Percentiles rank a stretch among this genome's conserved stretches.
These are phyloP conservation scores for Salvelinus sp. DNA, from an alignment of 2,113 vertebrate species.

Conservation along the genomic window DNA sequence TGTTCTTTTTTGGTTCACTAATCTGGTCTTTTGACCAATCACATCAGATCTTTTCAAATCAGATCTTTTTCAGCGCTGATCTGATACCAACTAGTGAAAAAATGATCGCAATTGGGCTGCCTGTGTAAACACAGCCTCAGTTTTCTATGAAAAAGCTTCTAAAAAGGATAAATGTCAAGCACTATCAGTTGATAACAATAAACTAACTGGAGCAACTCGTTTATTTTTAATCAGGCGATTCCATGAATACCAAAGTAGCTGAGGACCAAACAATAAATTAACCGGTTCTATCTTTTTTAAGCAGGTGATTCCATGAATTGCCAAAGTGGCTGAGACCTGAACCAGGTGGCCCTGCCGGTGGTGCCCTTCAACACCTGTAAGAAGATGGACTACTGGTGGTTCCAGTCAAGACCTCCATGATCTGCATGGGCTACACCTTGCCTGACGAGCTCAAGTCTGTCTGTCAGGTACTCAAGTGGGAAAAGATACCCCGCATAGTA, in stretches of 20 bases:
- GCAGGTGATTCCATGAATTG: conserved; percentile 65
- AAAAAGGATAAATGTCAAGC: neutral
- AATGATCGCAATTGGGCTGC: too few relatives aligned
- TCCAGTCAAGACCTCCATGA: conserved; percentile 80
- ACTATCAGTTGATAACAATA: neutral
- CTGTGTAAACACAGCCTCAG: too few relatives aligned
- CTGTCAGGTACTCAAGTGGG: conserved; percentile 65
- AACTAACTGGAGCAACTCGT: neutral
- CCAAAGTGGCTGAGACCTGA: conserved; percentile 71
- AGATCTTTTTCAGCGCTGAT: too few relatives aligned
- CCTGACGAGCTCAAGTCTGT: conserved; percentile 78
- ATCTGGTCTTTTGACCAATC: too few relatives aligned
- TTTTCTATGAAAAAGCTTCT: neutral
- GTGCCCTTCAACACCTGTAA: conserved; percentile 73
- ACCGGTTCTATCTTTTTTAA: neutral
- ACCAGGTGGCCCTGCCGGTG: conserved; percentile 76
- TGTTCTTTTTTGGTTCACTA: too few relatives aligned
- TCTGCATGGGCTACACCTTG: conserved; percentile 74
- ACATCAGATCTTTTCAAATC: too few relatives aligned
- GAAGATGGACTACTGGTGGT: conserved; percentile 79
- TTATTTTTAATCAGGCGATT: conserved; percentile 59
- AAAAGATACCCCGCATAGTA: neutral
- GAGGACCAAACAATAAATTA: conserved; percentile 40
- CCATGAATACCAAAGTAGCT: conserved; percentile 61
- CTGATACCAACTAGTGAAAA: too few relatives aligned